A percentile compares a stretch with the other conserved stretches of the same genome.
phyloP scores from a whole-genome alignment of 1,140 invertebrate species.

The Drosophila athabasca region DNA sequence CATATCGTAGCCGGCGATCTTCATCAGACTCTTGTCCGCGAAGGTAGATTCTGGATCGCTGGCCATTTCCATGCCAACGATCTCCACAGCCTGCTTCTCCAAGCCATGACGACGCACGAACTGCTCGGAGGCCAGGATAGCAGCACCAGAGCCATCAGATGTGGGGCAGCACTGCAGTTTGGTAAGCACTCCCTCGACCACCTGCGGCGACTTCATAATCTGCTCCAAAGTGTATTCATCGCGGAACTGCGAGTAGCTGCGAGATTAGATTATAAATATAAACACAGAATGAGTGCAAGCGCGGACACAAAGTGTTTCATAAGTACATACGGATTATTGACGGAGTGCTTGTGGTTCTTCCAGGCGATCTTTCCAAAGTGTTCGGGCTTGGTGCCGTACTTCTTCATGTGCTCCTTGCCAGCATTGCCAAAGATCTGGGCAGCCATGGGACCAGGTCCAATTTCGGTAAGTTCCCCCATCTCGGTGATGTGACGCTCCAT shows the following conservation, averaged over 20 bases:
- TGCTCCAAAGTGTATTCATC: conserved; percentile 95
- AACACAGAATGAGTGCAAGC: no score
- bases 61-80: conserved; percentile 97
- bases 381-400: conserved; percentile 94
- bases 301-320: conserved; percentile 85
- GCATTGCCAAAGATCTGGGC: conserved; percentile 98
- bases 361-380: conserved; percentile 99
- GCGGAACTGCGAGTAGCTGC: conserved; percentile 93
- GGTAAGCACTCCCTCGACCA: conserved; percentile 95
- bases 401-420: conserved; percentile 97
- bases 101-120: conserved; percentile 94
- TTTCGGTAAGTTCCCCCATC: conserved; percentile 92
- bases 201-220: conserved; percentile 92
- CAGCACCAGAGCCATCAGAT: conserved; percentile 97
- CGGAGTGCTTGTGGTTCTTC: conserved; percentile 98
- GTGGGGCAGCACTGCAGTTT: conserved; percentile 99
- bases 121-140: conserved; percentile 94
- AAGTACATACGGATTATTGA: conserved; percentile 96
- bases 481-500: conserved; percentile 95
- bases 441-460: conserved; percentile 92
- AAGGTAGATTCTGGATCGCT: conserved; percentile 96
- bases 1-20: conserved; percentile 98
- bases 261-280: conserved; percentile 7
- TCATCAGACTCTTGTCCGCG: conserved; percentile 89
- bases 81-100: conserved; percentile 95